Base-by-base conservation (phyloP, 2,888 invertebrate genomes). In the Erpobdella octoculata region DNA sequence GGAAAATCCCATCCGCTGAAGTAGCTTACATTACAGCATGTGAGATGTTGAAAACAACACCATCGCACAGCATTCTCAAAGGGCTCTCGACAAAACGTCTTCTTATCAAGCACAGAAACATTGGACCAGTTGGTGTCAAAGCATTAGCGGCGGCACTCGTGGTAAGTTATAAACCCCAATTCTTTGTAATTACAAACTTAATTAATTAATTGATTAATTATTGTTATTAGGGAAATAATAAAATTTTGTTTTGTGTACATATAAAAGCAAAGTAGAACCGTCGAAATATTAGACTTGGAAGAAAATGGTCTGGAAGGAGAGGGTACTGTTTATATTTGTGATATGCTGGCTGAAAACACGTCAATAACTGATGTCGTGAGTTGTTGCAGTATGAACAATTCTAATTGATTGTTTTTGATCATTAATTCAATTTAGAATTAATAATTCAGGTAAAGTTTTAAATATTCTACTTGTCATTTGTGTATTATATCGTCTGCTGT, bases 141-240 rank as follows among this genome's bases (percentile, higher is more conserved):
- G 81, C 81, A 2, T 71, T 82, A 15, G 78, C 79, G 15, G 76
- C 77, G 61, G 80, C 79, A 2, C 73, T 82, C 0, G 66, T 76
- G 78, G 81, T 81, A 6, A 21, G 46, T 25, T 8, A 5, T 18
- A 31, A 0, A 9, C 25, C 25, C 25, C 3, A 28, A n/a, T 35
- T n/a, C n/a, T n/a, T n/a, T n/a, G n/a, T n/a, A n/a, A n/a, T n/a
- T n/a, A n/a, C n/a, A n/a, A n/a, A n/a, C n/a, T n/a, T n/a, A n/a
- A n/a, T n/a, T n/a, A n/a, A n/a, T n/a, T n/a, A n/a, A n/a, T n/a
- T n/a, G n/a, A n/a, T n/a, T n/a, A n/a, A n/a, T n/a, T n/a, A n/a
- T n/a, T n/a, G n/a, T n/a, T n/a, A n/a, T n/a, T 53, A 53, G 28
- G 28, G 21, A 53, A 3, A 2, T 48, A 53, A 53, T 9, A 2